A percentile compares a stretch with the other conserved stretches of the same genome.
Conservation (phyloP, 1,140 invertebrate species). For the Tetragnatha versicolor region DNA sequence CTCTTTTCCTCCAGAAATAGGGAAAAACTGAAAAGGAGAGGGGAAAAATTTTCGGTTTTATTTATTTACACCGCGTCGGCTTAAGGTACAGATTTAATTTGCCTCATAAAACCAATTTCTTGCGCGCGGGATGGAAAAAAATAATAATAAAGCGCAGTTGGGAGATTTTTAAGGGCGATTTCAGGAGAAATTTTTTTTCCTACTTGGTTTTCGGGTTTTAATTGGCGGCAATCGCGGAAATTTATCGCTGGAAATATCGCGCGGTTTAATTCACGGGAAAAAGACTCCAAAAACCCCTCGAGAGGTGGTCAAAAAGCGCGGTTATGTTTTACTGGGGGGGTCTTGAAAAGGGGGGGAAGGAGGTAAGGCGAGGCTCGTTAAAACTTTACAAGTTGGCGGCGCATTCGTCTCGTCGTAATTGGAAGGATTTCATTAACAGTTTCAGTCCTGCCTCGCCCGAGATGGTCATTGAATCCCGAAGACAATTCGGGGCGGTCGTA, state of each 20-base stretch:
- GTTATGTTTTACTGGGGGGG: conserved; percentile 44
- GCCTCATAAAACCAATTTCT: conserved; percentile 53
- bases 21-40: conserved; percentile 12
- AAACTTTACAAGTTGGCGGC: conserved; percentile 42
- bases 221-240: conserved; percentile 51
- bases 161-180: conserved; percentile 54
- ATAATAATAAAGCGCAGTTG: neutral
- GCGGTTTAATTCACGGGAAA: conserved; percentile 44
- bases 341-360: conserved; percentile 6
- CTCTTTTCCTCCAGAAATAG: neutral
- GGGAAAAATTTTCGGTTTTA: conserved; percentile 43
- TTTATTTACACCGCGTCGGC: neutral
- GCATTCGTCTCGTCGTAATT: conserved; percentile 50
- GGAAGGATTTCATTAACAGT: conserved; percentile 48
- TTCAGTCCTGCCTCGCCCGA: neutral
- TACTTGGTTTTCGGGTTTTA: conserved; percentile 40
- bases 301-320: conserved; percentile 3
- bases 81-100: conserved; percentile 46
- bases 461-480: too few species aligned
- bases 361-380: conserved; percentile 33
- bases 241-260: conserved; percentile 53
- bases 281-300: neutral
- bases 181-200: conserved; percentile 42
- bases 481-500: too few species aligned
- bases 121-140: too few species aligned